phyloP scores from a whole-genome alignment of 1,140 invertebrate genomes.

The Magallana gigas region DNA sequence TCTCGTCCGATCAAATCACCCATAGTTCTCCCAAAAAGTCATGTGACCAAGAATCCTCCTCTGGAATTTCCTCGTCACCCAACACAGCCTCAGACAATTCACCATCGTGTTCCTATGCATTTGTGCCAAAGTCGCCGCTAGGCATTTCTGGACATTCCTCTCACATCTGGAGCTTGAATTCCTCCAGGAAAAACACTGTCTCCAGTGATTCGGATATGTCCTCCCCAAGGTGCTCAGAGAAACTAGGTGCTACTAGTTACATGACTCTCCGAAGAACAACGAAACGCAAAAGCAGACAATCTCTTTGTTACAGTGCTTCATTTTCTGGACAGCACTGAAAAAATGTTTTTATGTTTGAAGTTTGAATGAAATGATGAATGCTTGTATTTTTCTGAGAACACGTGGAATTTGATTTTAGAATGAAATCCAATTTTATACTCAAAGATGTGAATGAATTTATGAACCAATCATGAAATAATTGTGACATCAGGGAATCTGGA shows the following conservation, averaged over 20 bases:
- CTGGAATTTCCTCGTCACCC: slow-evolving; percentile 58
- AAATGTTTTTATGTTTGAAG: neutral
- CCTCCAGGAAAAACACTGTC: slow-evolving; percentile 47
- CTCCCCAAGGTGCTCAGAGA: slow-evolving; percentile 47
- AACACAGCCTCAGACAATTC: slow-evolving; percentile 45
- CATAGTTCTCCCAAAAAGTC: slow-evolving; percentile 51
- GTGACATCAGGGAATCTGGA: neutral
- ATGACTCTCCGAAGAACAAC: slow-evolving; percentile 64
- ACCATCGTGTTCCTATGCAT: slow-evolving; percentile 41
- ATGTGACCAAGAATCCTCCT: slow-evolving; percentile 51
- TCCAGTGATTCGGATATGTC: slow-evolving; percentile 58
- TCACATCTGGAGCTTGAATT: slow-evolving; percentile 44
- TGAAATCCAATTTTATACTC: slow-evolving; percentile 34
- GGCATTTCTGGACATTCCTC: slow-evolving; percentile 57
- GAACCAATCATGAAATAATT: neutral
- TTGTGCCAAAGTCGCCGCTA: slow-evolving; percentile 47
- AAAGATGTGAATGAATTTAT: neutral
- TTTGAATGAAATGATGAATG: slow-evolving; percentile 43
- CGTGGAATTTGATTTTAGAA: neutral
- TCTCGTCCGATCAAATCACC: slow-evolving; percentile 53
- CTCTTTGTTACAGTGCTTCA: slow-evolving; percentile 34
- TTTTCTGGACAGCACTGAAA: slow-evolving; percentile 1
- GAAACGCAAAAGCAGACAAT: slow-evolving; percentile 57
- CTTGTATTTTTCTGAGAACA: neutral
- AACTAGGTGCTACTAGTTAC: slow-evolving; percentile 59